Conservation (phyloP, 2,888 invertebrate genomes). For the Eretmocerus hayati region DNA sequence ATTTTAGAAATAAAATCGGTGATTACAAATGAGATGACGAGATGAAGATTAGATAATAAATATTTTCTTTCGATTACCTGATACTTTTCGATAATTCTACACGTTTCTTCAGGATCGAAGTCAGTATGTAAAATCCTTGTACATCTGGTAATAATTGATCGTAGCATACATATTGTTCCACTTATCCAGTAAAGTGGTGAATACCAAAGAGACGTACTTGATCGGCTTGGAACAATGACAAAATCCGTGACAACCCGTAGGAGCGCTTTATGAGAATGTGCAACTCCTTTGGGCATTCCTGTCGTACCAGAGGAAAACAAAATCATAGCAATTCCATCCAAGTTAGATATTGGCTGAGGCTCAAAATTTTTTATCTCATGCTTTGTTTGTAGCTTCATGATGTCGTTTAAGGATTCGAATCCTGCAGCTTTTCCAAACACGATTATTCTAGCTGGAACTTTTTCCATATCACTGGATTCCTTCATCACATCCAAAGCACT, state of each 20-base stretch:
- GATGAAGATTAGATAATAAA: not conserved
- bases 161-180: conserved; percentile 27
- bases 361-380: conserved; percentile 26
- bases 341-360: conserved; percentile 19
- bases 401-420: conserved; percentile 23
- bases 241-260: conserved; percentile 15
- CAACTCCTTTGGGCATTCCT: conserved; percentile 35
- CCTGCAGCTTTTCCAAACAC: conserved; percentile 28
- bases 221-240: fast-evolving
- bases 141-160: conserved; percentile 7
- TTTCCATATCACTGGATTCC: conserved; percentile 25
- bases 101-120: conserved; percentile 29
- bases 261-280: conserved; percentile 29
- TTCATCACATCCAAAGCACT: conserved; percentile 6
- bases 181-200: conserved; percentile 37
- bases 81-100: conserved; percentile 34
- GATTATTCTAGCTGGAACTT: conserved; percentile 24
- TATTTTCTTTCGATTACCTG: conserved; percentile 30
- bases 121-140: conserved; percentile 27
- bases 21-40: not conserved
- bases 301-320: conserved; percentile 40
- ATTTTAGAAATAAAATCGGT: not conserved
- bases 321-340: conserved; percentile 27
- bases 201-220: conserved; percentile 24
- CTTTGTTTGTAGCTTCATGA: conserved; percentile 23